Evolutionary conservation across 2,797 vertebrate species (phyloP).

Genomic region (Craterocephalus amniculus): DNA sequence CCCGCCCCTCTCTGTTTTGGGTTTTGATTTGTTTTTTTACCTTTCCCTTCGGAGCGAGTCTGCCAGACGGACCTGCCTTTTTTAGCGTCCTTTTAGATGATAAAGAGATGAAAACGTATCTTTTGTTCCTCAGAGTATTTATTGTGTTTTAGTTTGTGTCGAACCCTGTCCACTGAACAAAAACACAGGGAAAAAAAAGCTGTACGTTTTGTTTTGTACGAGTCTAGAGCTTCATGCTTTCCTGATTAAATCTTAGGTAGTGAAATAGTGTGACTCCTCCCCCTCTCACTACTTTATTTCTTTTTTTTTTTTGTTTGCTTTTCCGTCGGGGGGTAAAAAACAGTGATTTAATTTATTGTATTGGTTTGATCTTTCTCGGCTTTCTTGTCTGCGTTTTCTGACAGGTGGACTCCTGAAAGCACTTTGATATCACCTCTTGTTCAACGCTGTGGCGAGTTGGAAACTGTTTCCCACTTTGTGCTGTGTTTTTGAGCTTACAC

Average conservation of each 20-base stretch:
- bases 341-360: constrained; percentile 76
- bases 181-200: constrained; percentile 49
- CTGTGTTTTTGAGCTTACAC: constrained; percentile 50
- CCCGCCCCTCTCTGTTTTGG: background rate
- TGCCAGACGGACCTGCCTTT: constrained; percentile 75
- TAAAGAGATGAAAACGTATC: constrained; percentile 71
- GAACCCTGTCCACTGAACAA: constrained; percentile 78
- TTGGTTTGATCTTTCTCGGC: constrained; percentile 59
- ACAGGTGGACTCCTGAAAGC: constrained; percentile 54
- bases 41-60: constrained; percentile 64
- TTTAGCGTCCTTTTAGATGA: constrained; percentile 76
- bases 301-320: constrained; percentile 52
- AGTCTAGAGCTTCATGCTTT: constrained; percentile 76
- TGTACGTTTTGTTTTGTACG: constrained; percentile 70
- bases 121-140: constrained; percentile 81
- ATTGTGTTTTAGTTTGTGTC: constrained; percentile 82
- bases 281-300: constrained; percentile 64
- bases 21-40: constrained; percentile 36
- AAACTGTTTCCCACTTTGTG: constrained; percentile 44
- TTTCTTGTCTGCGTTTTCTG: constrained; percentile 56
- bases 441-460: constrained; percentile 47
- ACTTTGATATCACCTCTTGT: constrained; percentile 58
- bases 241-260: constrained; percentile 76
- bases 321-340: background rate
- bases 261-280: constrained; percentile 71